Evolutionary conservation across 2,113 vertebrate genomes (phyloP), one percentile per base, ranked within the genome.

Genomic region (Alosa alosa): DNA sequence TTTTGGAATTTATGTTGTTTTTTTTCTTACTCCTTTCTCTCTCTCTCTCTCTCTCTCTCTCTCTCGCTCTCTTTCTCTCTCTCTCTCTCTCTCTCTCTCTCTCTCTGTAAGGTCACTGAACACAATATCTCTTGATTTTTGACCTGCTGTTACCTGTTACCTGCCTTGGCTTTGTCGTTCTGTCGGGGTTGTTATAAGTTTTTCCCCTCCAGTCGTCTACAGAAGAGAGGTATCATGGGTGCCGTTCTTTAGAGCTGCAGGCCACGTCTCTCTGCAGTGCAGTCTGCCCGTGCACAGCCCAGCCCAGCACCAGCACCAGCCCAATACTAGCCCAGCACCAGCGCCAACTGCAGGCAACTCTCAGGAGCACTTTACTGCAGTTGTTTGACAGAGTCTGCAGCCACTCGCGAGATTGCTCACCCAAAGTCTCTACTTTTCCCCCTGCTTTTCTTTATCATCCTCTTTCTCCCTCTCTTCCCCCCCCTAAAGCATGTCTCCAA

Each of bases 381-480:
- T 85, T 82, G 44, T 91, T 90, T 85, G 81, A 82, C 82, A 86
- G 78, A 86, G 86, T 87, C 68, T 87, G 46, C 82, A 86, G 83
- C 78, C 83, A 87, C 86, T 88, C 84, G 84, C 86, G 87, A 82
- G 82, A 90, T 57, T 88, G 86, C 85, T 78, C 84, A 84, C 86
- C 84, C 81, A 90, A 93, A 93, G 75, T 88, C 72, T 86, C 85
- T 89, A 88, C 85, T 84, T 82, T 55, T 78, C 52, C 41, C 25
- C 83, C 60, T 68, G 86, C 84, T 86, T 89, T 46, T 78, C 82
- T 82, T 55, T 83, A n/a, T 81, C 86, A 83, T 83, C 82, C 88
- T 85, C 85, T 86, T 85, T 52, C 78, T 85, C 81, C 81, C 81
- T 87, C 88, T 89, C 90, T 92, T 86, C 82, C 82, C 89, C 52